Conservation (phyloP, 1,140 invertebrate species). For the Drosophila pseudoobscura region DNA sequence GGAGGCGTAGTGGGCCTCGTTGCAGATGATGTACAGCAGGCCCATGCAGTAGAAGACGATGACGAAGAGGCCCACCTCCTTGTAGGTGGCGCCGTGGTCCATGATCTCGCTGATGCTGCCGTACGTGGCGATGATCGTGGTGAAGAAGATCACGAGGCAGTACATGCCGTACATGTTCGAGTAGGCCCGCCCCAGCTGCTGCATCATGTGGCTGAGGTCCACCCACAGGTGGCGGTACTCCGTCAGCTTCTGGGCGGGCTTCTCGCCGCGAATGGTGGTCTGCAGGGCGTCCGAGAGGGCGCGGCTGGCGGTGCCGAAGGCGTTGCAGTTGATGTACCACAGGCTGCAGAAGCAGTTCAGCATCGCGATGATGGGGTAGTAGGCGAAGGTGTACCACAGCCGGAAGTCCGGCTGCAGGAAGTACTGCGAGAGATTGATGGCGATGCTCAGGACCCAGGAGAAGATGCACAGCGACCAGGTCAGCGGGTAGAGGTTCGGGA, state of each 20-base stretch:
- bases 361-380: conserved; percentile 89
- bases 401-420: conserved; percentile 88
- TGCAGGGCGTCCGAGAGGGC: conserved; percentile 86
- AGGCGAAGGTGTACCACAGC: conserved; percentile 88
- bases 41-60: conserved; percentile 88
- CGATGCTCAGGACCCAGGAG: conserved; percentile 86
- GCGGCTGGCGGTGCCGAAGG: conserved; percentile 86
- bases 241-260: conserved; percentile 86
- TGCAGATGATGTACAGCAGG: conserved; percentile 87
- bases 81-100: conserved; percentile 87
- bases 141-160: conserved; percentile 88
- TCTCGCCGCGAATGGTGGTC: conserved; percentile 85
- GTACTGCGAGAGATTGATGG: conserved; percentile 87
- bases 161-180: conserved; percentile 89
- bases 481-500: conserved; percentile 85
- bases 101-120: conserved; percentile 88
- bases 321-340: conserved; percentile 88
- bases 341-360: conserved; percentile 87
- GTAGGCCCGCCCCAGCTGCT: conserved; percentile 87
- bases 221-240: conserved; percentile 88
- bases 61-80: conserved; percentile 87
- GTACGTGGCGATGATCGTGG: conserved; percentile 88
- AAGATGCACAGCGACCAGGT: conserved; percentile 86
- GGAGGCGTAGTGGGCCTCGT: conserved; percentile 87
- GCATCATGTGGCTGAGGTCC: conserved; percentile 89